Evolutionary conservation across 92 coral and sea anemone genomes (phyloP), one percentile per base, ranked within the genome.

Genomic region (Phymanthus crucifer): DNA sequence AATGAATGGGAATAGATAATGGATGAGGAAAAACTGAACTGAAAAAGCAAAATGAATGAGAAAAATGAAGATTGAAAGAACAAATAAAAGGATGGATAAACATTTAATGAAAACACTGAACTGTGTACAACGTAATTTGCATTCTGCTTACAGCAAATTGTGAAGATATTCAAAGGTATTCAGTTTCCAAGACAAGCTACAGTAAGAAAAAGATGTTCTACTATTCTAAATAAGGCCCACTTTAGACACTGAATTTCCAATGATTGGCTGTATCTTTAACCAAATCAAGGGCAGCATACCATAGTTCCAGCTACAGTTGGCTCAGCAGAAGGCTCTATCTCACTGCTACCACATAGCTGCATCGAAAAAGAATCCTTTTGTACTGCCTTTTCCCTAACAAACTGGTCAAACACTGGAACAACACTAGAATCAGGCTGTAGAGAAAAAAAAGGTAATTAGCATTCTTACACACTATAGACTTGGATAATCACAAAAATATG

Each of bases 301-400:
- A 96, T 96, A 81, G 98, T 96, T 32, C 99, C 99, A 75, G 99
- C 99, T 75, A 96, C 99, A 17, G 99, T 85, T 48, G 99, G 99
- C 31, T 96, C 99, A 40, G 99, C 92, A 18, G 94, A 87, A 17
- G 97, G 94, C 57, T 96, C 97, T 43, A 96, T 90, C 74, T 96
- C 99, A 93, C 99, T 96, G 75, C 99, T 96, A 0, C 99, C 99
- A 81, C 99, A 96, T 26, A 96, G 87, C 76, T 96, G 99, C 99
- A 96, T 96, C 35, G 99, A 96, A 80, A 96, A 96, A 6, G 92
- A 79, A 73, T 96, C 99, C 52, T 82, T 90, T 1, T 75, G 84
- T 54, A 93, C 87, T 8, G 94, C 93, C 74, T 72, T 80, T 32
- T 85, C 91, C 66, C 87, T 84, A 16, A 96, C 98, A 93, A 96